A percentile compares a stretch with the other conserved stretches of the same genome.
Evolutionary conservation across 2,113 vertebrate genomes (phyloP).

Genomic region (Vimba vimba): DNA sequence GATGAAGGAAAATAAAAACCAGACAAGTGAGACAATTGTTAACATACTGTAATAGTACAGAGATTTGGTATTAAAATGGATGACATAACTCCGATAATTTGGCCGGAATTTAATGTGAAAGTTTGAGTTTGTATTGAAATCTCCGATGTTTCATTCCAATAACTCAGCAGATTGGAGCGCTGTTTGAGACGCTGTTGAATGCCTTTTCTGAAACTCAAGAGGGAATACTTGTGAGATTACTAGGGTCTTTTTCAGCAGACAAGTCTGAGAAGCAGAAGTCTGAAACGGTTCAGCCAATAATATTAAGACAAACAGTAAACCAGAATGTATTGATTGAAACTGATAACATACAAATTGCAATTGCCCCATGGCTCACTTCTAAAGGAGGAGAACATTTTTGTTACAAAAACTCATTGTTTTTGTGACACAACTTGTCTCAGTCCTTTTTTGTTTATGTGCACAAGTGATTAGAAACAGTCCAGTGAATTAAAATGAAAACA

Average conservation of each 20-base stretch:
- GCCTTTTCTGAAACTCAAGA: conserved; percentile 5
- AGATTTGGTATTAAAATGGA: neutral
- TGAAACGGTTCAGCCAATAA: neutral
- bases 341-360: conserved; percentile 18
- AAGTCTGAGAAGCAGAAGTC: neutral
- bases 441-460: neutral
- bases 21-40: neutral
- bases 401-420: neutral
- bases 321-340: conserved; percentile 32
- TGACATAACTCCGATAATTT: neutral
- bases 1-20: neutral
- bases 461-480: neutral
- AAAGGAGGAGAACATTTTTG: neutral
- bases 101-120: neutral
- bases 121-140: neutral
- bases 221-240: conserved; percentile 19
- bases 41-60: neutral
- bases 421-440: neutral
- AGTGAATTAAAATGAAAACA: neutral
- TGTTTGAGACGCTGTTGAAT: neutral
- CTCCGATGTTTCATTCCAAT: neutral
- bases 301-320: conserved; percentile 17
- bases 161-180: neutral
- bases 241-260: conserved; percentile 18
- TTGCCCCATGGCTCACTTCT: neutral